Evolutionary conservation across 2,888 invertebrate genomes (phyloP).

Genomic region (Sphinx pinastri): DNA sequence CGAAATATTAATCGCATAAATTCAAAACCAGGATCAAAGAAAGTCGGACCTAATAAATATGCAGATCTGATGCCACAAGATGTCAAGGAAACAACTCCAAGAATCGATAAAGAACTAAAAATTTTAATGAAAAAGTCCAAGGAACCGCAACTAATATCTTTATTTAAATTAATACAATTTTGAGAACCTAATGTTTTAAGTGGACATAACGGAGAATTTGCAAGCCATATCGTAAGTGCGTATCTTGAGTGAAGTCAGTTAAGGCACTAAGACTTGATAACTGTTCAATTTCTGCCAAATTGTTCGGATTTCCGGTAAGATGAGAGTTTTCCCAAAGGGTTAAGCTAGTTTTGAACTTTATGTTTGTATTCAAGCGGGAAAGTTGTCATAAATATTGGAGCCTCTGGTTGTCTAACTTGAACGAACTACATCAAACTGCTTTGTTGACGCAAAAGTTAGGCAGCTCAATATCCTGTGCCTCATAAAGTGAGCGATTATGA

Average conservation of each 20-base stretch:
- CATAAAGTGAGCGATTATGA: slow-evolving; percentile 58
- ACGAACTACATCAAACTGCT: slow-evolving; percentile 72
- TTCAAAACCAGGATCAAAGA: slow-evolving; percentile 39
- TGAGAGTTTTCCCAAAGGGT: slow-evolving; percentile 67
- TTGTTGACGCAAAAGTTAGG: slow-evolving; percentile 69
- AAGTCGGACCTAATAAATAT: slow-evolving; percentile 55
- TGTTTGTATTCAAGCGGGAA: slow-evolving; percentile 69
- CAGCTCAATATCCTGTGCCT: slow-evolving; percentile 66
- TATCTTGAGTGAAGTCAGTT: slow-evolving; percentile 35
- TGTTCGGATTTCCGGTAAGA: slow-evolving; percentile 68
- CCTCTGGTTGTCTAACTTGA: slow-evolving; percentile 66
- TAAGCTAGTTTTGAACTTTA: slow-evolving; percentile 72
- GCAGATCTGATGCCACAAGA: slow-evolving; percentile 57
- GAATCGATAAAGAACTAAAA: slow-evolving; percentile 50
- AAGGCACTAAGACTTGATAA: slow-evolving; percentile 47
- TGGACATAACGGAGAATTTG: background rate
- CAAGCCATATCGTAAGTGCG: background rate
- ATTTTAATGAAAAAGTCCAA: slow-evolving; percentile 29
- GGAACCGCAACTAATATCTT: slow-evolving; percentile 34
- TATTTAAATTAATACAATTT: slow-evolving; percentile 33
- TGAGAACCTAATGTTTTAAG: background rate
- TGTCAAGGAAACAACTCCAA: slow-evolving; percentile 30
- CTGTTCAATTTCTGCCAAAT: slow-evolving; percentile 66
- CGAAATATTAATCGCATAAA: slow-evolving; percentile 57
- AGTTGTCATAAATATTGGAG: slow-evolving; percentile 76